A percentile compares a stretch with the other conserved stretches of the same genome.
phyloP scores from a whole-genome alignment of 2,888 invertebrate species.

The Chouioia cunea region DNA sequence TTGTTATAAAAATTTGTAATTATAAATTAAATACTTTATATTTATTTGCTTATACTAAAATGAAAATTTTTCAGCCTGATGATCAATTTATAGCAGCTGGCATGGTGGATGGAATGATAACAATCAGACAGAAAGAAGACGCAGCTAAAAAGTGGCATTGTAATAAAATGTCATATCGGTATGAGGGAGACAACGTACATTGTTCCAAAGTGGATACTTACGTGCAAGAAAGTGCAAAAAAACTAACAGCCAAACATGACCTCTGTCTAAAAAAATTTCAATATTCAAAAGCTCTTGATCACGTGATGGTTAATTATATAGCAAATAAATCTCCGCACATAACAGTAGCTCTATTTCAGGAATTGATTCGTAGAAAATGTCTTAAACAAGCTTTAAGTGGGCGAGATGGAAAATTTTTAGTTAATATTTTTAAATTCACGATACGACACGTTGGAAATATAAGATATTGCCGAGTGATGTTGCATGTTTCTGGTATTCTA shows the following conservation, averaged over 20 bases:
- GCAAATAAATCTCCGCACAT: slow-evolving; percentile 79
- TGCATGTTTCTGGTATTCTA: slow-evolving; percentile 81
- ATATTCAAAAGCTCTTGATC: slow-evolving; percentile 83
- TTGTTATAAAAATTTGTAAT: too few species aligned
- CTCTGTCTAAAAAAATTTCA: slow-evolving; percentile 82
- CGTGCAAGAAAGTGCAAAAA: slow-evolving; percentile 67
- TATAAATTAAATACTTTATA: too few species aligned
- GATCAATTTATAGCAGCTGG: slow-evolving; percentile 92
- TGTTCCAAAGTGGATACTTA: slow-evolving; percentile 70
- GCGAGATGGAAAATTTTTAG: slow-evolving; percentile 77
- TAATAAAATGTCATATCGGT: slow-evolving; percentile 73
- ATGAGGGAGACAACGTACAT: slow-evolving; percentile 61
- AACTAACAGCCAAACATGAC: slow-evolving; percentile 76
- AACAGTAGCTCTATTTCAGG: slow-evolving; percentile 85
- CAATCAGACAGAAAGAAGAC: slow-evolving; percentile 80
- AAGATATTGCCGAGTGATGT: slow-evolving; percentile 80
- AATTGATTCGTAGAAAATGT: slow-evolving; percentile 86
- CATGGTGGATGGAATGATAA: slow-evolving; percentile 92
- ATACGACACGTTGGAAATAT: slow-evolving; percentile 79
- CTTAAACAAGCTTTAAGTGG: slow-evolving; percentile 82
- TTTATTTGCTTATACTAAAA: not conserved
- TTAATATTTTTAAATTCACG: slow-evolving; percentile 81
- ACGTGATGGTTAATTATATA: slow-evolving; percentile 75
- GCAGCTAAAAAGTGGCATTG: slow-evolving; percentile 60
- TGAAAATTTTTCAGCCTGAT: slow-evolving; percentile 69